Evolutionary conservation across 2,888 invertebrate species (phyloP).

Genomic region (Eupithecia subumbrata): DNA sequence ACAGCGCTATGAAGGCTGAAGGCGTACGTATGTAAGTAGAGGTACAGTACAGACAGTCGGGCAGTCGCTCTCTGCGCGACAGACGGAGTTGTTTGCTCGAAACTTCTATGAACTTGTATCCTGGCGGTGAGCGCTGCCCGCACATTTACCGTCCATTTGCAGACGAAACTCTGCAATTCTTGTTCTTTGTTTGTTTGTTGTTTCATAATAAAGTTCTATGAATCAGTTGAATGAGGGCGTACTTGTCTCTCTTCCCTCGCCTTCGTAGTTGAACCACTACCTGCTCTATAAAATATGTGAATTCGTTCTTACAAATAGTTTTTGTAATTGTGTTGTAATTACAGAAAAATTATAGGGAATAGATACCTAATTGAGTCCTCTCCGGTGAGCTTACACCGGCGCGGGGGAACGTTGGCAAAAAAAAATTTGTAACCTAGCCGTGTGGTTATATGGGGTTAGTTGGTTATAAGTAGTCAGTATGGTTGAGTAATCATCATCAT

Average conservation of each 20-base stretch:
- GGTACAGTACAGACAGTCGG: background rate
- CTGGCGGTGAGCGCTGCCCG: slow-evolving; percentile 17
- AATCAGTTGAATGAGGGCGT: slow-evolving; percentile 14
- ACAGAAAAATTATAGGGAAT: background rate
- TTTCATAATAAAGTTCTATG: slow-evolving; percentile 21
- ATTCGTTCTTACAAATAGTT: background rate
- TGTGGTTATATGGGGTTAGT: background rate
- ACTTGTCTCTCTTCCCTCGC: background rate
- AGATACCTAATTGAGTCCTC: too few relatives aligned
- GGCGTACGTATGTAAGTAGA: background rate
- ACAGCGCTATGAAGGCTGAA: background rate
- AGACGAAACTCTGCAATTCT: slow-evolving; percentile 24
- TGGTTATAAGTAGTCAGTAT: background rate
- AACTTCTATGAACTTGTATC: slow-evolving; percentile 31
- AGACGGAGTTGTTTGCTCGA: background rate
- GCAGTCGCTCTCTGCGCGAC: background rate
- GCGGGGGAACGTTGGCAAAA: background rate
- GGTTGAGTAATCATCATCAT: background rate
- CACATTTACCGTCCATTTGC: slow-evolving; percentile 30
- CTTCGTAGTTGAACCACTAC: background rate
- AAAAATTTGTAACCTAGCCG: background rate
- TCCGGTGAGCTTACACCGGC: background rate
- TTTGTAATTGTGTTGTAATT: background rate
- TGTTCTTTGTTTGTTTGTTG: slow-evolving; percentile 23
- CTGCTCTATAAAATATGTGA: background rate